Conservation (phyloP, 2,797 vertebrate species). For the Bufotes viridis region DNA sequence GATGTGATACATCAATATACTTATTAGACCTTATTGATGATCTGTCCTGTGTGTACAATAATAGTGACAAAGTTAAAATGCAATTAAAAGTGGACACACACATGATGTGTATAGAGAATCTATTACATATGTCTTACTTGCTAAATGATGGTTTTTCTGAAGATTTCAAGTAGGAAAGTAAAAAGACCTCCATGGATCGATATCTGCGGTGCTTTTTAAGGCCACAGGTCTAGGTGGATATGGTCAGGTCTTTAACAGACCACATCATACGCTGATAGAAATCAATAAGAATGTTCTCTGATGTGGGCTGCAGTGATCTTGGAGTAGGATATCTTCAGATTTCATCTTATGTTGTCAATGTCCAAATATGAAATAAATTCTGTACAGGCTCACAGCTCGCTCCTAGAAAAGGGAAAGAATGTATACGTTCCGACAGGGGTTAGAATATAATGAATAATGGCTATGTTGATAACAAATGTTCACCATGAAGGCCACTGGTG, state of each 20-base stretch:
- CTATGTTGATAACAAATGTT: too few species aligned
- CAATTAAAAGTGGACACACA: not conserved
- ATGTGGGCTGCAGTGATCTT: not conserved
- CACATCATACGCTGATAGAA: not conserved
- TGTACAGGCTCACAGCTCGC: not conserved
- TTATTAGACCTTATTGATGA: not conserved
- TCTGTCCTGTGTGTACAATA: not conserved
- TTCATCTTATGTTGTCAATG: not conserved
- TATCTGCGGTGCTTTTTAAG: not conserved
- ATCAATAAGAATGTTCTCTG: conserved; percentile 18
- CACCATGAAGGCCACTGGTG: too few species aligned
- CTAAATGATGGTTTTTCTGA: not conserved
- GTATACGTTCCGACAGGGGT: too few species aligned
- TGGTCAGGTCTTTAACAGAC: not conserved
- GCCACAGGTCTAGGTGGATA: conserved; percentile 4
- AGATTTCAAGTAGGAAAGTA: conserved; percentile 13
- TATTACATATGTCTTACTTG: not conserved
- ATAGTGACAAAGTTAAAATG: not conserved
- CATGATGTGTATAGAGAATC: not conserved
- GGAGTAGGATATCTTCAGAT: not conserved
- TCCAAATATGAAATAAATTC: not conserved
- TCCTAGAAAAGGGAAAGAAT: not conserved
- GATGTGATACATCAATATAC: not conserved
- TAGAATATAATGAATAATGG: too few species aligned
- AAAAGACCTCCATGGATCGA: conserved; percentile 3